Evolutionary conservation across 2,113 vertebrate species (phyloP).

Genomic region (Burhinus oedicnemus): DNA sequence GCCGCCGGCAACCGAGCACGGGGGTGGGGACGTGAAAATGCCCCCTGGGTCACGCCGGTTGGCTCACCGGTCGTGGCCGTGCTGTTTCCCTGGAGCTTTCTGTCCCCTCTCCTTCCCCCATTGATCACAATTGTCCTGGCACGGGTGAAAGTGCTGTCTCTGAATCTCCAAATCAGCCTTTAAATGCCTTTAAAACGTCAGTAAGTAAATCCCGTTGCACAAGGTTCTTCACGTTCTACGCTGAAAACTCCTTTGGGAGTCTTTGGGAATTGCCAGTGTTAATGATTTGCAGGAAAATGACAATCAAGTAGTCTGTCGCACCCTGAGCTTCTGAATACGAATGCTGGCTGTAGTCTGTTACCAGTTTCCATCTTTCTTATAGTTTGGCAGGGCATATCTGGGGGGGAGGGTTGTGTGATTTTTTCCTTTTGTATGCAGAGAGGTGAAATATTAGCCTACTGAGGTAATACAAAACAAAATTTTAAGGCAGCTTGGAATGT

Average conservation of each 20-base stretch:
- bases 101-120: fast-evolving
- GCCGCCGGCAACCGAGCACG: fast-evolving
- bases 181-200: too few species aligned
- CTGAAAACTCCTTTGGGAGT: not conserved
- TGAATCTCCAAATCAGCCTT: not conserved
- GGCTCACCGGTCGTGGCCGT: not conserved
- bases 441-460: not conserved
- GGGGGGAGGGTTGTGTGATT: too few species aligned
- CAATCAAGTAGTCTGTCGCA: not conserved
- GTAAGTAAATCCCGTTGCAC: fast-evolving
- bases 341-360: not conserved
- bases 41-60: fast-evolving
- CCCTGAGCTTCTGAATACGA: not conserved
- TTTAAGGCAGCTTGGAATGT: not conserved
- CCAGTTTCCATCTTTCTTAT: not conserved
- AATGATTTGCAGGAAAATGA: not conserved
- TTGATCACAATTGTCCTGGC: fast-evolving
- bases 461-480: not conserved
- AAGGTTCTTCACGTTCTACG: fast-evolving
- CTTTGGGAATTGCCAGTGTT: not conserved
- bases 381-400: not conserved
- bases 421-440: not conserved
- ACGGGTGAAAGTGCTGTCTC: fast-evolving
- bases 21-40: fast-evolving
- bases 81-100: not conserved